These are phyloP conservation scores for Eilema caniola DNA, from an alignment of 2,888 invertebrate species.

Conservation along the genomic window DNA sequence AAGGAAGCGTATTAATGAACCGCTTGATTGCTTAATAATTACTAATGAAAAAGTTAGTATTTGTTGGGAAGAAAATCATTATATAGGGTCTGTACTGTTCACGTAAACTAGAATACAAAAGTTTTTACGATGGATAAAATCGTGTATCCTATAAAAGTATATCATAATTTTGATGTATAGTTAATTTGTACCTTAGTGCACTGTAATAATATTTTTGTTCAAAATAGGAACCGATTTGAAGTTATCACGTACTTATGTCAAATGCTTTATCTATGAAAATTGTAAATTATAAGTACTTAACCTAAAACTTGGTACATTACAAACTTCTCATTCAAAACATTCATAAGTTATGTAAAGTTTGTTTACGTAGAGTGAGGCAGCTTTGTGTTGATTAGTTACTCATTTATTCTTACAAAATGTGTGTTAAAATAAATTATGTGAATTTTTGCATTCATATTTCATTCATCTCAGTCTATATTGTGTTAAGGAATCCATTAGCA, in stretches of 20 bases:
- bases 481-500: conserved; percentile 50
- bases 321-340: conserved; percentile 4
- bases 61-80: not conserved
- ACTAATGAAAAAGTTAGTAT: conserved; percentile 20
- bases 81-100: not conserved
- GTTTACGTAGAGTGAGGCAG: not conserved
- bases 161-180: not conserved
- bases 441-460: conserved; percentile 40
- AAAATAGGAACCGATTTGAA: not conserved
- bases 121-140: not conserved
- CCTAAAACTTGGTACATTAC: not conserved
- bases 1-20: conserved; percentile 38
- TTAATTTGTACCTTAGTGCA: not conserved
- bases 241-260: not conserved
- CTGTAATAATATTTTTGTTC: not conserved
- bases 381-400: conserved; percentile 1
- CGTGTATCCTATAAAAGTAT: too few species aligned
- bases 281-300: not conserved
- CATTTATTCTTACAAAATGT: conserved; percentile 22
- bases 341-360: not conserved
- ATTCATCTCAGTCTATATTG: conserved; percentile 28
- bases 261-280: not conserved
- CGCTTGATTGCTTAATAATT: conserved; percentile 39
- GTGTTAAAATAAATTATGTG: conserved; percentile 33
- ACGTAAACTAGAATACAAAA: not conserved